Evolutionary conservation across 1,140 invertebrate species (phyloP), one percentile per base, ranked within the genome.

Genomic region (Eciton burchellii): DNA sequence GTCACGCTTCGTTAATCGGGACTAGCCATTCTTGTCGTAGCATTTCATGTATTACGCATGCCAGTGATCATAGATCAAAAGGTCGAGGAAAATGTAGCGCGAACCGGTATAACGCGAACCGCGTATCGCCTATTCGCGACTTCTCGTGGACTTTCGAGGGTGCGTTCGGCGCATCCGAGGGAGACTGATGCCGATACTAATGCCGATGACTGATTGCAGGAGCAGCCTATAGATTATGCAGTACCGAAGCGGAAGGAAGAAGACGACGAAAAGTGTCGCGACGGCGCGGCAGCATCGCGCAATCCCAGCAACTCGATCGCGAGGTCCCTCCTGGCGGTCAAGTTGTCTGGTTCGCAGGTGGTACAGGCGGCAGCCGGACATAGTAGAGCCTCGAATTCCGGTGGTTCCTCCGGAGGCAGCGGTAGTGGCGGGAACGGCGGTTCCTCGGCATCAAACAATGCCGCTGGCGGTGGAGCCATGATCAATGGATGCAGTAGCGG

Each of bases 221-320:
- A 98, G 60, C 97, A 97, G 85, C 97, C 97, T 0, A 98, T 98
- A 68, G 97, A 98, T 90, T 98, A 98, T 92, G 97, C 97, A 86
- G 97, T 98, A 74, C 97, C 97, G 19, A 97, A 79, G 12, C 95
- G 96, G 73, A 95, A 95, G 82, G 95, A 96, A 24, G 95, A 96
- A 83, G 95, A 96, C 90, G 96, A 97, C 71, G 95, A 95, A 41
- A 93, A 95, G 81, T 91, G 95, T 91, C 93, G 95, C 94, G 93
- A 95, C 94, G 84, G 94, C 92, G 93, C 95, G 93, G 91, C 95
- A 94, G 93, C 94, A 91, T 89, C 94, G 92, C 91, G 95, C 94
- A 92, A 94, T 12, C 92, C 93, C 43, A 93, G 93, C 0, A 94
- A 92, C 79, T 94, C 93, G 43, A 93, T 94, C 60, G 91, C 93